Conservation (phyloP, 2,797 vertebrate genomes). For the Chelon auratus region DNA sequence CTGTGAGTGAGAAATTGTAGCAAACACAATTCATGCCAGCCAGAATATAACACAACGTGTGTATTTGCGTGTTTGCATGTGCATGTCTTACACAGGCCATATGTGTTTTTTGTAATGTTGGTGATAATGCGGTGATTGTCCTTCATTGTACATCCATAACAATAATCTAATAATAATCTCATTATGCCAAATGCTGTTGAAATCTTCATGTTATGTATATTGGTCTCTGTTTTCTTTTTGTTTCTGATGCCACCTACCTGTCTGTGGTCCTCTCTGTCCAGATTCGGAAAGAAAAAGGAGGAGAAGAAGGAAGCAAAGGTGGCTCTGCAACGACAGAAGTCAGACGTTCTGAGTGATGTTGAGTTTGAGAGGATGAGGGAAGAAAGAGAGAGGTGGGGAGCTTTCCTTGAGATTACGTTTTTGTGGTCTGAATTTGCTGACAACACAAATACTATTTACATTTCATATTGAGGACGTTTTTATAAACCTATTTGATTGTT, state of each 20-base stretch:
- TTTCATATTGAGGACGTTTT: not conserved
- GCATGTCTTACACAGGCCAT: no score
- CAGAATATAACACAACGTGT: not conserved
- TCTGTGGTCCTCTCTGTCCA: slow-evolving; percentile 39
- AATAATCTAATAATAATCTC: no score
- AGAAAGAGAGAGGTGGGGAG: slow-evolving; percentile 89
- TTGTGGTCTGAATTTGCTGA: not conserved
- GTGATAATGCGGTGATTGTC: slow-evolving; percentile 7
- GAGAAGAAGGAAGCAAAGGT: slow-evolving; percentile 91
- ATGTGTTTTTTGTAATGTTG: not conserved
- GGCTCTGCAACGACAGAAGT: slow-evolving; percentile 80
- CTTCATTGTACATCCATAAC: not conserved
- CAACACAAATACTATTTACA: not conserved
- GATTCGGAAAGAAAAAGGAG: slow-evolving; percentile 97
- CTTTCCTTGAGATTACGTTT: slow-evolving; percentile 6
- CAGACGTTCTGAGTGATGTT: slow-evolving; percentile 85
- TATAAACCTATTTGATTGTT: slow-evolving; percentile 1
- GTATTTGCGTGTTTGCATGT: slow-evolving; percentile 4
- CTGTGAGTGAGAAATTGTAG: slow-evolving; percentile 25
- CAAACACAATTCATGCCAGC: slow-evolving; percentile 38
- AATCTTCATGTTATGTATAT: not conserved
- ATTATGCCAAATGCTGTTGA: not conserved
- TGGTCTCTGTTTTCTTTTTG: not conserved
- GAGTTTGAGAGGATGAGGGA: slow-evolving; percentile 93
- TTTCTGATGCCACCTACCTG: not conserved